These are phyloP conservation scores for Nasonia giraulti DNA, from an alignment of 1,140 invertebrate species.

Conservation along the genomic window DNA sequence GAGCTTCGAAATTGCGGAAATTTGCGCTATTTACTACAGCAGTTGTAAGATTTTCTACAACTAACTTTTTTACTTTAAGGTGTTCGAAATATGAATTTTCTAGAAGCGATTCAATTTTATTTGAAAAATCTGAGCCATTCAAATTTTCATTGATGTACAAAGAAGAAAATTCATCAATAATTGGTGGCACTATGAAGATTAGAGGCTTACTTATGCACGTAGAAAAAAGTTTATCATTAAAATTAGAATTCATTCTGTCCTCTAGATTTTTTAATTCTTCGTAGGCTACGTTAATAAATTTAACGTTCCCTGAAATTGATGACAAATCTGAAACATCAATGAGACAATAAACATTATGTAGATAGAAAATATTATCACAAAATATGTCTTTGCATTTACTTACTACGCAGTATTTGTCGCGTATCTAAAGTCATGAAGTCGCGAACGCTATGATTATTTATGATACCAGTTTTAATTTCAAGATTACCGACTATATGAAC, in stretches of 20 bases:
- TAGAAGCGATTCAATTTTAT: conserved; percentile 52
- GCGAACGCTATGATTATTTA: conserved; percentile 59
- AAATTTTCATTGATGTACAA: conserved; percentile 56
- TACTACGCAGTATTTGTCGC: conserved; percentile 61
- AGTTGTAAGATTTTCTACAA: conserved; percentile 52
- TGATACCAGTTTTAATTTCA: conserved; percentile 53
- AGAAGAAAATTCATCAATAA: conserved; percentile 57
- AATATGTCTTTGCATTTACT: conserved; percentile 1
- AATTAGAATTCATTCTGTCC: conserved; percentile 24
- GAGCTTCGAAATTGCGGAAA: conserved; percentile 53
- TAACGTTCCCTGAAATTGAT: conserved; percentile 58
- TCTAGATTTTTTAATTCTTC: conserved; percentile 53
- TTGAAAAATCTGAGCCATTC: conserved; percentile 46
- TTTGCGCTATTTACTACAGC: conserved; percentile 56
- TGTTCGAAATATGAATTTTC: conserved; percentile 51
- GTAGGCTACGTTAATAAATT: conserved; percentile 56
- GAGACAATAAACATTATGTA: neutral
- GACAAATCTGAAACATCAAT: conserved; percentile 59
- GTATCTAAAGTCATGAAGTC: conserved; percentile 62
- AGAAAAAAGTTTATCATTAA: neutral
- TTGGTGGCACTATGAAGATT: conserved; percentile 54
- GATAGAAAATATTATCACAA: too few species aligned
- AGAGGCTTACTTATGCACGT: conserved; percentile 56
- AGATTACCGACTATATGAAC: conserved; percentile 53
- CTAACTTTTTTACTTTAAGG: conserved; percentile 55